phyloP scores from a whole-genome alignment of 2,797 vertebrate genomes.

The Sebastes goodei region DNA sequence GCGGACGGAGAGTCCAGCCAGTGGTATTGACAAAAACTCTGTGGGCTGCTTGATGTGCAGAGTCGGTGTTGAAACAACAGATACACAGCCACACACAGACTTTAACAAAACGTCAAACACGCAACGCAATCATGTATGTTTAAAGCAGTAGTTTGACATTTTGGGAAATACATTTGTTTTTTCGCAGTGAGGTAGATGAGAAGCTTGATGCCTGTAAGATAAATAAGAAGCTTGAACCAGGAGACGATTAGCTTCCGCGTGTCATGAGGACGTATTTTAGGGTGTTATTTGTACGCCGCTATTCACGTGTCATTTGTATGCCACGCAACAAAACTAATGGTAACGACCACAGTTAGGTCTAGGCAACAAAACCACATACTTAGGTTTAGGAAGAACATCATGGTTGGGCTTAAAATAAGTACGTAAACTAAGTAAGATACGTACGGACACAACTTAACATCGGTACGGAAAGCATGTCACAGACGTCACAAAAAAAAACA shows the following conservation, averaged over 20 bases:
- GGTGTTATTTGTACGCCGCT: no score
- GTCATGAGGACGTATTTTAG: no score
- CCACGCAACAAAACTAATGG: no score
- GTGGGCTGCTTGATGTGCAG: conserved; percentile 48
- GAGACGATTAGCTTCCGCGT: not conserved
- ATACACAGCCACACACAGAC: conserved; percentile 30
- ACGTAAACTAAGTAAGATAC: no score
- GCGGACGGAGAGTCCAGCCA: conserved; percentile 20
- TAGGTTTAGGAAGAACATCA: no score
- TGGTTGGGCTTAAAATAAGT: no score
- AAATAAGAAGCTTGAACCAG: not conserved
- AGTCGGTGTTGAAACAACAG: conserved; percentile 52
- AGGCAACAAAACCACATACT: no score
- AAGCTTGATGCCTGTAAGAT: not conserved
- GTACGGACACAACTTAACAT: accelerated
- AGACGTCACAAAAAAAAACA: no score
- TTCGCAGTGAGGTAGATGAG: no score
- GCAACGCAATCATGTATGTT: not conserved
- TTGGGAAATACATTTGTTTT: not conserved
- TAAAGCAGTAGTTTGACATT: not conserved
- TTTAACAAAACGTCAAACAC: not conserved
- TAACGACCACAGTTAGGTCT: accelerated
- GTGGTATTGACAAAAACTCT: conserved; percentile 51
- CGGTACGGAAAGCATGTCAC: no score
- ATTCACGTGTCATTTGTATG: no score